Conservation (phyloP, 2,888 invertebrate genomes). For the Alviniconcha strummeri region DNA sequence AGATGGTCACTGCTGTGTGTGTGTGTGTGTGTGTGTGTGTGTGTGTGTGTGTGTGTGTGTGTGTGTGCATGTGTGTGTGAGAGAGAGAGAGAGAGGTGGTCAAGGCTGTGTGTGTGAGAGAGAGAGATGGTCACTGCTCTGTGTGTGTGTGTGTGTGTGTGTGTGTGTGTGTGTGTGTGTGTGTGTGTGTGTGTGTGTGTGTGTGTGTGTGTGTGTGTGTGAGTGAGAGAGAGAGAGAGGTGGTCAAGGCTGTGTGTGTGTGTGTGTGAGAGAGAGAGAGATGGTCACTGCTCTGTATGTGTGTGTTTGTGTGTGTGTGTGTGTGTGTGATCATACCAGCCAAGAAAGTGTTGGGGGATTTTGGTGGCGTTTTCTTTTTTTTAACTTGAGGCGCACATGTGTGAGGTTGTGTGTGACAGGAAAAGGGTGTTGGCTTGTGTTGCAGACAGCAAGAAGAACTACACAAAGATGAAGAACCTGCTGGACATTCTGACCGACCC, state of each 20-base stretch:
- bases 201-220: not conserved
- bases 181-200: too few species aligned
- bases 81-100: not conserved
- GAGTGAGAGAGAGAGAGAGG: not conserved
- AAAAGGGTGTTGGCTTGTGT: conserved; percentile 22
- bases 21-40: not conserved
- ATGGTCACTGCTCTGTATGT: too few species aligned
- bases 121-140: not conserved
- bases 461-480: conserved; percentile 93
- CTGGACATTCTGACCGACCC: conserved; percentile 93
- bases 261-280: too few species aligned
- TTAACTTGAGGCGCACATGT: too few species aligned
- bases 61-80: not conserved
- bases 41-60: not conserved
- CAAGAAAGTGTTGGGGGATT: too few species aligned
- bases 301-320: too few species aligned
- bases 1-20: too few species aligned
- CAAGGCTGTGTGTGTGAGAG: not conserved
- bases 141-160: not conserved
- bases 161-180: too few species aligned
- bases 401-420: too few species aligned
- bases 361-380: too few species aligned
- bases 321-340: too few species aligned
- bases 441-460: conserved; percentile 79
- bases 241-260: too few species aligned